Percentiles rank a stretch among this genome's conserved stretches.
Conservation (phyloP, 2,797 vertebrate species). For the Aulostomus chinensis region DNA sequence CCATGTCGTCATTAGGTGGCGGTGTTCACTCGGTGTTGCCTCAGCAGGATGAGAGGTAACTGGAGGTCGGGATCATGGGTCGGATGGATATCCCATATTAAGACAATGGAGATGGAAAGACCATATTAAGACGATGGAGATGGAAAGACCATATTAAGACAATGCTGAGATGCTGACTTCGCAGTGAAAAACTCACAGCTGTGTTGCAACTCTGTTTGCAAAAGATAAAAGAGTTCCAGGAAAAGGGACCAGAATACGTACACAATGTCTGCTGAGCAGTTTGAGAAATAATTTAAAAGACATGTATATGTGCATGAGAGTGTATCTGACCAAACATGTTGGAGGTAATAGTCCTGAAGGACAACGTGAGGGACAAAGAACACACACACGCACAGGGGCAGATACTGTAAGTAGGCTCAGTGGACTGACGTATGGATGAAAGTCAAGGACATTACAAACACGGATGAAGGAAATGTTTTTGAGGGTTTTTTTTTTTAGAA, state of each 20-base stretch:
- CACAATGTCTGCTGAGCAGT: conserved; percentile 29
- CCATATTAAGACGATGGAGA: conserved; percentile 81
- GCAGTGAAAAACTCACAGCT: conserved; percentile 61
- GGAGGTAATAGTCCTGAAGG: background rate
- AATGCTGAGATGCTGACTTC: conserved; percentile 69
- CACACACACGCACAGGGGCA: no score
- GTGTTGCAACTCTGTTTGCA: conserved; percentile 75
- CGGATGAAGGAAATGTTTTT: conserved; percentile 5
- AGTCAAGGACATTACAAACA: conserved; percentile 11
- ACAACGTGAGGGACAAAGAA: background rate
- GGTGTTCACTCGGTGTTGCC: background rate
- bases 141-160: conserved; percentile 84
- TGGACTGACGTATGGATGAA: background rate
- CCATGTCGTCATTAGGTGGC: conserved; percentile 2
- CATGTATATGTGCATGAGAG: no score
- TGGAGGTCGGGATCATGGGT: conserved; percentile 17
- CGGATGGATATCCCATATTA: conserved; percentile 78
- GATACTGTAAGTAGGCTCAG: background rate
- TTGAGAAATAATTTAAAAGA: conserved; percentile 27
- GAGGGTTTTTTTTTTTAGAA: no score
- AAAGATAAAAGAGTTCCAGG: conserved; percentile 70
- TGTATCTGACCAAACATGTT: background rate
- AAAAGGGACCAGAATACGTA: conserved; percentile 47
- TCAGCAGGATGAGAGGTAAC: conserved; percentile 10
- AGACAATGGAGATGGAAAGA: conserved; percentile 71